phyloP scores from a whole-genome alignment of 2,113 vertebrate species.

The human region DNA sequence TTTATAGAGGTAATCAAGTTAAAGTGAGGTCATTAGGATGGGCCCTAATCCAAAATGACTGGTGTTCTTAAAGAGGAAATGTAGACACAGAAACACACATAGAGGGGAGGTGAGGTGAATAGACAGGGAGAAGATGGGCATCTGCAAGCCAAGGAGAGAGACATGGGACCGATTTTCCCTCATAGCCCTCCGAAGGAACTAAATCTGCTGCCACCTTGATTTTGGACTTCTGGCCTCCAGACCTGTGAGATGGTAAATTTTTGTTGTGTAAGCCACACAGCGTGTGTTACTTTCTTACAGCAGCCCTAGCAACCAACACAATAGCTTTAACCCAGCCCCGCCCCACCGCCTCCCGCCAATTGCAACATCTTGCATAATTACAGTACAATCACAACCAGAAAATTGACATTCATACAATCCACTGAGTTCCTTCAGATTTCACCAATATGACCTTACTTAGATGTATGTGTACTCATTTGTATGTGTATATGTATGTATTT shows the following conservation, averaged over 20 bases:
- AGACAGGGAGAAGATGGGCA: background rate
- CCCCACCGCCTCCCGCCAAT: background rate
- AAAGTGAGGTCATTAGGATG: background rate
- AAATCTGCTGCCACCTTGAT: background rate
- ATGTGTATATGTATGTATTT: background rate
- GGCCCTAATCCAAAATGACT: background rate
- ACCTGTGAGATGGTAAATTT: background rate
- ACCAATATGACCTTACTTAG: background rate
- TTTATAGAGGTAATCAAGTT: background rate
- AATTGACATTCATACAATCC: background rate
- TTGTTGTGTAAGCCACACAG: background rate
- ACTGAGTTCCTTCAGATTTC: background rate
- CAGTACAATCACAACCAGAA: background rate
- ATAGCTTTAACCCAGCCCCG: background rate
- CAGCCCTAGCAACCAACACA: background rate
- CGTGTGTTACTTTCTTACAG: background rate
- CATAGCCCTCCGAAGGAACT: background rate
- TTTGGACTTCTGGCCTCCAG: background rate
- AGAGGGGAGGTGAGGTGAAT: background rate
- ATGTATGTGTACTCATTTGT: background rate
- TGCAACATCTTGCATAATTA: background rate
- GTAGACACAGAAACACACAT: background rate
- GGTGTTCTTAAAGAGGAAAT: background rate
- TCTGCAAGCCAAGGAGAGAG: background rate
- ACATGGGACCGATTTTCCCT: background rate